Base-by-base conservation (phyloP, 1,140 invertebrate genomes). In the Drosophila subobscura region DNA sequence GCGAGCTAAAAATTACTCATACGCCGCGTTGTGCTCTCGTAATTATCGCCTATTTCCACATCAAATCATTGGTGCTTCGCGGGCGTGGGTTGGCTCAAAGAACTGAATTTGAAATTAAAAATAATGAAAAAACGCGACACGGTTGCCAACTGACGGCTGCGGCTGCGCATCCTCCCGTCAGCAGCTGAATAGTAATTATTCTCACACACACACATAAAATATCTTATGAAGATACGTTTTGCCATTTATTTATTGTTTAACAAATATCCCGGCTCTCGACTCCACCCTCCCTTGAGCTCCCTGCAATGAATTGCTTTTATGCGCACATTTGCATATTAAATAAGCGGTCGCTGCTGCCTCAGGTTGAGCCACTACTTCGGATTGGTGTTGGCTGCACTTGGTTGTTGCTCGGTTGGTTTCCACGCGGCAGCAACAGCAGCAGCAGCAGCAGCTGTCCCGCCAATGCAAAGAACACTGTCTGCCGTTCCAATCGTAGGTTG, bases 321-420 rank as follows among this genome's bases (percentile, higher is more conserved):
- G 83, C 83, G 84, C 83, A 79, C 84, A 88, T 88, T 88, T 88
- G 83, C 83, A 88, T 88, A 83, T 88, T 89, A 89, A 88, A 83
- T 79, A 88, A 89, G 80, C 77, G 59, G 66, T 74, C 40, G 63
- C 33, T 29, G 49, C 64, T 54, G 33, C 49, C 51, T 45, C 57
- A 51, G 33, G 67, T 53, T 25, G 61, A 42, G 65, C 42, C 59
- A 72, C 47, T 77, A 64, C 73, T 20, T 20, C 16, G 16, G 16
- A 70, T 53, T 23, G 72, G 73, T 40, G 65, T 76, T 74, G 59
- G 52, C 63, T 84, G 72, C 73, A 74, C 47, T 70, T 55, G 58
- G 53, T 56, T 63, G 55, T 40, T 56, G 61, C 41, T 76, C 41
- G 68, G 76, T 80, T 71, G 63, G 81, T 86, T 80, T 80, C 77